phyloP scores from a whole-genome alignment of 2,113 vertebrate genomes.

The Pachycephala philippinensis region DNA sequence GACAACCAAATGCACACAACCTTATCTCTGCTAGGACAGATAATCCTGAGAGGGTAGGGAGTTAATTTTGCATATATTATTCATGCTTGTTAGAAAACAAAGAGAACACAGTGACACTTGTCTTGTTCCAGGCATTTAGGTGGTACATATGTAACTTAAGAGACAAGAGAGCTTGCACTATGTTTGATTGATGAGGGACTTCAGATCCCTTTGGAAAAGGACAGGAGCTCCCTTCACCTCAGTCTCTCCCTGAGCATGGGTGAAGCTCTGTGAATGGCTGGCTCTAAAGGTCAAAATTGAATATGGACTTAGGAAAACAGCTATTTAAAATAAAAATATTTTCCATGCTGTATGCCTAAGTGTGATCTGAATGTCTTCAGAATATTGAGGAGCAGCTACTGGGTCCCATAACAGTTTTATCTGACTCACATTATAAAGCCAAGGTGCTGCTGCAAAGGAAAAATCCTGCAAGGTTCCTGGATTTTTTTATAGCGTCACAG shows the following conservation, averaged over 20 bases:
- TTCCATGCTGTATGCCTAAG: neutral
- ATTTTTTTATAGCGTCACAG: neutral
- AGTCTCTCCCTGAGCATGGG: neutral
- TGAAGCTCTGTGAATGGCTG: neutral
- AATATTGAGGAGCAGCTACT: neutral
- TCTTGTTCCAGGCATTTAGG: neutral
- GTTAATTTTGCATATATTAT: neutral
- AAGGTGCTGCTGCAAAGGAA: neutral
- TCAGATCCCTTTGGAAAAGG: neutral
- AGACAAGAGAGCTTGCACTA: neutral
- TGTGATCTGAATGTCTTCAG: neutral
- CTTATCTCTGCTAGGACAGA: neutral
- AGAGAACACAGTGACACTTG: neutral
- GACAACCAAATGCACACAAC: neutral
- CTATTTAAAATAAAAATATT: neutral
- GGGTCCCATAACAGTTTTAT: neutral
- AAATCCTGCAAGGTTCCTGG: neutral
- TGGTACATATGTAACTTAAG: neutral
- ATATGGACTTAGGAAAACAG: neutral
- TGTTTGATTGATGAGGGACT: no score
- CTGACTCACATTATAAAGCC: neutral
- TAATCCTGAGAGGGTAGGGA: neutral
- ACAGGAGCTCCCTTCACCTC: neutral
- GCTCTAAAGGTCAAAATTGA: neutral
- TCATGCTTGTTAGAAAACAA: neutral